phyloP scores from a whole-genome alignment of 2,888 invertebrate genomes.

The Ichneumoninae sp. region DNA sequence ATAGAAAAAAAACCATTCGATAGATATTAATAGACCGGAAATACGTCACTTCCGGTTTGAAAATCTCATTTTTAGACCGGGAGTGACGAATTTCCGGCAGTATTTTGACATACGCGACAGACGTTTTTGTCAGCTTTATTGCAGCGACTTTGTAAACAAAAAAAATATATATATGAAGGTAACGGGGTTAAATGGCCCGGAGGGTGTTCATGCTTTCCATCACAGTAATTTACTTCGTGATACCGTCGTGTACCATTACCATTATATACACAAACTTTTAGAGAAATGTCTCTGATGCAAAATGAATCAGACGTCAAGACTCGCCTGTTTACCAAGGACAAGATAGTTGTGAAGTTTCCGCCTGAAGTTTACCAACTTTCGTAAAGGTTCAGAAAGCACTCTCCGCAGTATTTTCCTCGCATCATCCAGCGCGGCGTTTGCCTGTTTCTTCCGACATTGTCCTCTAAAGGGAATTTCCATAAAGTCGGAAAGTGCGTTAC shows the following conservation, averaged over 20 bases:
- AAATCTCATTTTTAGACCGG: too few relatives aligned
- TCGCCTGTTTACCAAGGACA: conserved; percentile 48
- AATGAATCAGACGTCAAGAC: conserved; percentile 47
- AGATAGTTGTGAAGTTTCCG: conserved; percentile 49
- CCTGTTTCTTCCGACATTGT: conserved; percentile 40
- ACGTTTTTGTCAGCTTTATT: not conserved
- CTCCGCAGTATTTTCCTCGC: conserved; percentile 42
- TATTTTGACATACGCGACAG: not conserved
- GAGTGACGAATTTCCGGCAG: too few relatives aligned
- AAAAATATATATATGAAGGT: not conserved
- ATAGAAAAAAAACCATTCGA: too few relatives aligned
- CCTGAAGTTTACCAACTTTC: conserved; percentile 39
- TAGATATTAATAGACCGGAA: too few relatives aligned
- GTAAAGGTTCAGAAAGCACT: conserved; percentile 36
- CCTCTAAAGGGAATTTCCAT: conserved; percentile 45
- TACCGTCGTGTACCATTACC: conserved; percentile 10
- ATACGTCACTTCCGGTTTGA: too few relatives aligned
- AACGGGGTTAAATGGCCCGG: not conserved
- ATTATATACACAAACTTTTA: conserved; percentile 29
- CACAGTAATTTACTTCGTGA: not conserved
- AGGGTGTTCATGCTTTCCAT: conserved; percentile 18
- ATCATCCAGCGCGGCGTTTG: conserved; percentile 33
- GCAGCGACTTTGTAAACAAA: not conserved
- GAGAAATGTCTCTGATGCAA: conserved; percentile 38
- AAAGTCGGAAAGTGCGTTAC: conserved; percentile 55